Base-by-base conservation (phyloP, 2,888 invertebrate species). In the Nomada hirtipes region DNA sequence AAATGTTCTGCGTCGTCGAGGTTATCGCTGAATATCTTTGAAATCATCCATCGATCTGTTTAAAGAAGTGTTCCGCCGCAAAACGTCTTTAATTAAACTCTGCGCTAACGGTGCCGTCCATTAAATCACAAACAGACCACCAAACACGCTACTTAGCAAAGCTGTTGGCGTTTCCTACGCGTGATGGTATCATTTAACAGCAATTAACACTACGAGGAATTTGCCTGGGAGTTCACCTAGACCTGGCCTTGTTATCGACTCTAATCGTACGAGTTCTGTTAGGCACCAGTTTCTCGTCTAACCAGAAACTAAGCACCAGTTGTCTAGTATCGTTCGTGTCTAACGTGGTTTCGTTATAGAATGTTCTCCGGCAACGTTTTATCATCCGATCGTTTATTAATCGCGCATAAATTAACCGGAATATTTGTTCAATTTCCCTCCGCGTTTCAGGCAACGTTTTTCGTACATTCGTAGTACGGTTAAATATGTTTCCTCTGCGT, bases 21-120 rank as follows among this genome's bases (percentile, higher is more conserved):
- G 47, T 53, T 20, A 29, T 61, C 76, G 76, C 77, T 68, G 76
- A 55, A 67, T 59, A 60, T 53, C 50, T 42, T 50, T 11, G 59
- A 55, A 26, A 60, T 20, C 7, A 36, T n/a, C 53, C 20, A 36
- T 23, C 57, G 29, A 20, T 11, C 23, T 13, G 65, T 44, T 52
- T 15, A 23, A 29, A 55, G 18, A 15, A 36, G 0, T 13, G 69
- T 26, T 50, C 26, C 15, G 76, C 60, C 15, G 53, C 36, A 55
- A 36, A 50, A 59, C 57, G 53, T 69, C 60, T 67, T 61, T 50
- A 20, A 64, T 0, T 7, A 23, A 55, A 36, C 68, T 13, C 15
- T 20, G 15, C 50, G 11, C 36, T 83, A 83, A 82, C 82, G 82
- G 82, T 53, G 73, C 73, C 36, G 73, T 53, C 69, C 65, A 76